Conservation (phyloP, 2,888 invertebrate genomes). For the Lithodes maja region DNA sequence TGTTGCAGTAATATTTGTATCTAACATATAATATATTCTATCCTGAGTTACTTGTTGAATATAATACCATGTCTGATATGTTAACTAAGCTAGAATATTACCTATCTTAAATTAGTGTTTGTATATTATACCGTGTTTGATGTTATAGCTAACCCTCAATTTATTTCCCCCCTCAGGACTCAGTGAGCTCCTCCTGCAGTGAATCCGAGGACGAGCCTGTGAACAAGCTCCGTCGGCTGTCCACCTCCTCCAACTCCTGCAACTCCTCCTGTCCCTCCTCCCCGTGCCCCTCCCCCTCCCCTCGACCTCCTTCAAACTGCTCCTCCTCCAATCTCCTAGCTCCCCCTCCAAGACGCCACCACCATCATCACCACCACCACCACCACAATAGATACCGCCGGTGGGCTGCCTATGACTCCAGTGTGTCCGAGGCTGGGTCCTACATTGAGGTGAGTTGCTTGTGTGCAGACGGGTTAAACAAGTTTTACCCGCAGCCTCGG, state of each 20-base stretch:
- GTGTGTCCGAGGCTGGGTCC: slow-evolving; percentile 68
- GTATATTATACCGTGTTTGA: background rate
- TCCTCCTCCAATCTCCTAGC: slow-evolving; percentile 27
- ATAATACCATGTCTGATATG: too few species aligned
- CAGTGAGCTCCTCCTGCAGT: slow-evolving; percentile 51
- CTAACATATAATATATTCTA: too few species aligned
- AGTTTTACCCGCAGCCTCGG: background rate
- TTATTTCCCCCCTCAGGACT: slow-evolving; percentile 51
- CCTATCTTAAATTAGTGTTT: background rate
- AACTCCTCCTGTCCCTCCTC: slow-evolving; percentile 52
- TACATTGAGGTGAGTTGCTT: slow-evolving; percentile 66
- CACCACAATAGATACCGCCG: slow-evolving; percentile 27
- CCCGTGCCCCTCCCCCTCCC: slow-evolving; percentile 47
- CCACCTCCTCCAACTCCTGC: slow-evolving; percentile 59
- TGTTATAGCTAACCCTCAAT: too few species aligned
- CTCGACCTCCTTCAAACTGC: slow-evolving; percentile 23
- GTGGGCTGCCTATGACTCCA: slow-evolving; percentile 59
- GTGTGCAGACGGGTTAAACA: background rate
- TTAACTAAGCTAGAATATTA: too few species aligned
- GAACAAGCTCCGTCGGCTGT: slow-evolving; percentile 68
- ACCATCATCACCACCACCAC: slow-evolving; percentile 26
- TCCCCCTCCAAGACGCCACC: slow-evolving; percentile 38
- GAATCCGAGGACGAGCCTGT: slow-evolving; percentile 69
- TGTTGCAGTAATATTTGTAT: too few species aligned
- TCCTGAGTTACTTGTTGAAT: too few species aligned